phyloP scores from a whole-genome alignment of 2,888 invertebrate species.

The Chalcosyrphus nemorum region DNA sequence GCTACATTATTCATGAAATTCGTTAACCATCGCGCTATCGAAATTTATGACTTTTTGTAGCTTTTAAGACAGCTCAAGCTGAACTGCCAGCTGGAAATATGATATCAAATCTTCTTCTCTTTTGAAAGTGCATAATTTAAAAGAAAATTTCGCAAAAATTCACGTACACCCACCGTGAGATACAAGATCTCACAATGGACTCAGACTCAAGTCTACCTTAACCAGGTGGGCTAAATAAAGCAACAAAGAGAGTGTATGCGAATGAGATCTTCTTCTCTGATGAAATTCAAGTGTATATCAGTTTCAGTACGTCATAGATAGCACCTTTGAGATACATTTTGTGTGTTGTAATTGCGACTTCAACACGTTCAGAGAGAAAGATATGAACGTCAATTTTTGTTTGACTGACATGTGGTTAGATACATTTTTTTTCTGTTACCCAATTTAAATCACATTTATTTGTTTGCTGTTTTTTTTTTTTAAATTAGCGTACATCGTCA shows the following conservation, averaged over 20 bases:
- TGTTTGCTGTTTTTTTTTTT: conserved; percentile 15
- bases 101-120: conserved; percentile 14
- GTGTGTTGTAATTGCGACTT: conserved; percentile 21
- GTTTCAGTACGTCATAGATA: conserved; percentile 54
- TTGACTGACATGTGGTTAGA: neutral
- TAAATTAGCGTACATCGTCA: conserved; percentile 18
- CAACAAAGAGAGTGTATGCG: neutral
- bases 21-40: neutral
- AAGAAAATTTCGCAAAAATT: conserved; percentile 20
- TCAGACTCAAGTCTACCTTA: neutral
- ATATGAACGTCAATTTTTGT: conserved; percentile 7
- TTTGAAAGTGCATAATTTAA: conserved; percentile 49
- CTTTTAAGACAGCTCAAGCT: neutral
- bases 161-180: conserved; percentile 13
- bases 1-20: neutral
- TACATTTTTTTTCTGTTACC: conserved; percentile 18
- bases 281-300: conserved; percentile 50
- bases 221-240: no score
- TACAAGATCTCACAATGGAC: neutral
- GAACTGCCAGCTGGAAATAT: conserved; percentile 25
- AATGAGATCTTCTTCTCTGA: conserved; percentile 58
- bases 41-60: neutral
- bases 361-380: conserved; percentile 1
- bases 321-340: conserved; percentile 37
- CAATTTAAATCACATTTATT: conserved; percentile 53